Evolutionary conservation across 92 coral and sea anemone genomes (phyloP).

Genomic region (Meandrina meandrites): DNA sequence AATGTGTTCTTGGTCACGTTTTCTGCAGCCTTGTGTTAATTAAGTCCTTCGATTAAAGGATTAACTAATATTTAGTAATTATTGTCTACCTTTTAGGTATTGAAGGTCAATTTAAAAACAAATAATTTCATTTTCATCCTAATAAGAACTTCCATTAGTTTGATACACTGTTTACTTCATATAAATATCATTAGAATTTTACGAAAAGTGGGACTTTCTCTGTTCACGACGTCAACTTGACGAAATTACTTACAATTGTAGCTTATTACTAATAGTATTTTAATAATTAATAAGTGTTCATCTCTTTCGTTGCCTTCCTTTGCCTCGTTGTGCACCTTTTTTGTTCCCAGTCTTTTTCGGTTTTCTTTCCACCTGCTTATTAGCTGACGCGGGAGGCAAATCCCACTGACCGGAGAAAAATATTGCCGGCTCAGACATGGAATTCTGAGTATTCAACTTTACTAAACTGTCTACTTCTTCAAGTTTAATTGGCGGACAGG

Average conservation of each 20-base stretch:
- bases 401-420: slow-evolving; percentile 59
- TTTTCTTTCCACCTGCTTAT: slow-evolving; percentile 40
- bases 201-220: neutral
- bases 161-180: neutral
- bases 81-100: neutral
- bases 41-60: neutral
- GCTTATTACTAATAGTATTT: neutral
- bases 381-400: slow-evolving; percentile 16
- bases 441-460: slow-evolving; percentile 59
- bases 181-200: slow-evolving; percentile 12
- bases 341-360: slow-evolving; percentile 39
- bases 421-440: slow-evolving; percentile 93
- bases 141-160: neutral
- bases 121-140: neutral
- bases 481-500: slow-evolving; percentile 64
- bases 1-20: neutral
- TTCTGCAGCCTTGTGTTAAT: neutral
- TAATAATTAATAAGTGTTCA: neutral
- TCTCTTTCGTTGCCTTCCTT: slow-evolving; percentile 47
- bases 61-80: neutral
- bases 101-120: slow-evolving; percentile 11
- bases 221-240: neutral
- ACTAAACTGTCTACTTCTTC: slow-evolving; percentile 60
- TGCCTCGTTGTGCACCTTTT: slow-evolving; percentile 46
- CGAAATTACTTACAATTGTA: neutral